These are phyloP conservation scores for Hylaeus anthracinus DNA, from an alignment of 1,140 invertebrate genomes.

Conservation along the genomic window DNA sequence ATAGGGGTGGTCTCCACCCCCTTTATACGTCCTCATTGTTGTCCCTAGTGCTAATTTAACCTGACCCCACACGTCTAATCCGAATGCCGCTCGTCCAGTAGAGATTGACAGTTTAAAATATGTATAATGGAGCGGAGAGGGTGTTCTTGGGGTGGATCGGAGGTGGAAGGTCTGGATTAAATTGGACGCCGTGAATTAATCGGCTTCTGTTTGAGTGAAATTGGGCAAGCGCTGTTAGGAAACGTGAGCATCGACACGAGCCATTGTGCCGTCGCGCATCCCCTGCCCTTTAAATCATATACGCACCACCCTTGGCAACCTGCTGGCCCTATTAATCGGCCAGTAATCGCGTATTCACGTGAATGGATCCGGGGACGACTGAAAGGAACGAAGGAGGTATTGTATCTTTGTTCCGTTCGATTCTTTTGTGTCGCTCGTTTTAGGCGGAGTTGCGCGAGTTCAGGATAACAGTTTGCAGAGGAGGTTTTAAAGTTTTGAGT, in stretches of 20 bases:
- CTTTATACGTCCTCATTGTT: constrained; percentile 53
- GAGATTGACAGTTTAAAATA: constrained; percentile 82
- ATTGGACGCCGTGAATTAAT: constrained; percentile 81
- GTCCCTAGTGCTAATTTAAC: constrained; percentile 66
- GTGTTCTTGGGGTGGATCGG: constrained; percentile 5
- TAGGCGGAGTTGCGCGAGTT: not conserved
- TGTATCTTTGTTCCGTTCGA: constrained; percentile 36
- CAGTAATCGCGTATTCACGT: constrained; percentile 45
- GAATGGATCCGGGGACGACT: constrained; percentile 22
- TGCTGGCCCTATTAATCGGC: constrained; percentile 49
- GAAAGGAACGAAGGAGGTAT: constrained; percentile 42
- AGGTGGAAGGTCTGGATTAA: constrained; percentile 74
- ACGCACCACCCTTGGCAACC: constrained; percentile 40
- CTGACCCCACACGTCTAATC: constrained; percentile 75
- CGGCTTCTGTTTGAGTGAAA: constrained; percentile 82
- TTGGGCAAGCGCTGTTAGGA: constrained; percentile 80
- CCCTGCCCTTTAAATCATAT: constrained; percentile 49
- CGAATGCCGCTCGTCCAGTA: constrained; percentile 64
- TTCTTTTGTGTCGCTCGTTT: constrained; percentile 25
- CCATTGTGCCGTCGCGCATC: constrained; percentile 68
- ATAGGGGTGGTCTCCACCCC: constrained; percentile 7
- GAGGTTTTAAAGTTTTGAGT: not conserved
- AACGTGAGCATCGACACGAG: constrained; percentile 73
- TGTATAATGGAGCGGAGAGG: constrained; percentile 76
- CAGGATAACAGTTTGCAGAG: not conserved